These are phyloP conservation scores for Melanotaenia trifasciata DNA, from an alignment of 2,797 vertebrate genomes.

Conservation along the genomic window DNA sequence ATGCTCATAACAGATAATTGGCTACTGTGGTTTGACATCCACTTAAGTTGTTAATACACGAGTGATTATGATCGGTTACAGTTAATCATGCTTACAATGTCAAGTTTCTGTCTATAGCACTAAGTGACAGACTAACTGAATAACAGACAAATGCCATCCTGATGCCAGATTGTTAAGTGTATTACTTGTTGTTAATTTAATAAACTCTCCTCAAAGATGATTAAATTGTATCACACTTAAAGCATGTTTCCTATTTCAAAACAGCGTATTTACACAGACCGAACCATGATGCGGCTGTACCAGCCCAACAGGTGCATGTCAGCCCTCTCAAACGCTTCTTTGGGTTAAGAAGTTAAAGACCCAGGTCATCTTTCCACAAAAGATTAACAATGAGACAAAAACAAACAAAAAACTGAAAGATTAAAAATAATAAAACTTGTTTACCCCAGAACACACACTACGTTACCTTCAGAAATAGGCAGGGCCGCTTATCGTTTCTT, in stretches of 20 bases:
- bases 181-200: not conserved
- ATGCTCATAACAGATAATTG: constrained; percentile 1
- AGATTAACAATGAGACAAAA: not conserved
- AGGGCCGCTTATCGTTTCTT: too few species aligned
- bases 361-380: not conserved
- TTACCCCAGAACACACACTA: not conserved
- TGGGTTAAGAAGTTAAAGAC: not conserved
- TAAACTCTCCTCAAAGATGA: not conserved
- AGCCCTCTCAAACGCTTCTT: not conserved
- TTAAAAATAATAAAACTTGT: not conserved
- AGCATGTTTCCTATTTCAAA: not conserved
- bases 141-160: not conserved
- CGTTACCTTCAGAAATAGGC: not conserved
- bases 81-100: constrained; percentile 6
- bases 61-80: constrained; percentile 20
- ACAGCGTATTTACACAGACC: constrained; percentile 7
- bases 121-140: not conserved
- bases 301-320: not conserved
- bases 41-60: not conserved
- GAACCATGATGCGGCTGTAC: not conserved
- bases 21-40: not conserved
- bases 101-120: not conserved
- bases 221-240: not conserved
- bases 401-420: too few species aligned
- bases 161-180: too few species aligned